phyloP scores from a whole-genome alignment of 2,888 invertebrate species.

The Cyclophora albipunctata region DNA sequence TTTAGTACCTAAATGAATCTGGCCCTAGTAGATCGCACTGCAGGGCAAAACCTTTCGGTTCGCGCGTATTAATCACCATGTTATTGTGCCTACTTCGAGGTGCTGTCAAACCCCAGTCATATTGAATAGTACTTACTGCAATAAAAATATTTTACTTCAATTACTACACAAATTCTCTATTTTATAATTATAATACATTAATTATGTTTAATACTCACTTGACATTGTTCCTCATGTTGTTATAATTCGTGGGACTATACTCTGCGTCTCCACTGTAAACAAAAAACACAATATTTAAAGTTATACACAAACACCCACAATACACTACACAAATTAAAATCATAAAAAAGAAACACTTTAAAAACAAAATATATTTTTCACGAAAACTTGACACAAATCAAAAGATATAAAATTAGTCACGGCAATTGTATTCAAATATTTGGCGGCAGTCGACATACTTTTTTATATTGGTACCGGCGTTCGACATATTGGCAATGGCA shows the following conservation, averaged over 20 bases:
- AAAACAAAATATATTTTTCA: conserved; percentile 1
- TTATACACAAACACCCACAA: not conserved
- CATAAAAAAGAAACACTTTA: conserved; percentile 1
- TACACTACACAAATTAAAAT: not conserved
- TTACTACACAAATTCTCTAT: no score
- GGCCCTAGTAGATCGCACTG: no score
- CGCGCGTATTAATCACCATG: no score
- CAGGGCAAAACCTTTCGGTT: no score
- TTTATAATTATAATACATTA: no score
- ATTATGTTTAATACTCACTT: conserved; percentile 46
- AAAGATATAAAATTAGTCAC: not conserved
- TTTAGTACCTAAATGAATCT: no score
- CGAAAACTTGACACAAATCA: no score
- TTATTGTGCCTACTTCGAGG: no score
- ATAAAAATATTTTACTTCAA: no score
- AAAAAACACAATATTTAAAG: conserved; percentile 20
- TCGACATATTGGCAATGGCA: conserved; percentile 13
- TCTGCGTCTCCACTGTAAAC: conserved; percentile 62
- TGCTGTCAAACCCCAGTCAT: no score
- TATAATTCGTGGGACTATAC: conserved; percentile 57
- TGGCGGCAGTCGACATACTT: conserved; percentile 6
- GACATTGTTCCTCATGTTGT: conserved; percentile 63
- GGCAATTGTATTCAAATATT: not conserved
- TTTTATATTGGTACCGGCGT: conserved; percentile 10
- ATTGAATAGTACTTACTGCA: no score